Percentiles rank a stretch among this genome's conserved stretches.
Evolutionary conservation across 2,797 vertebrate genomes (phyloP).

Genomic region (Jordanella pulchra): DNA sequence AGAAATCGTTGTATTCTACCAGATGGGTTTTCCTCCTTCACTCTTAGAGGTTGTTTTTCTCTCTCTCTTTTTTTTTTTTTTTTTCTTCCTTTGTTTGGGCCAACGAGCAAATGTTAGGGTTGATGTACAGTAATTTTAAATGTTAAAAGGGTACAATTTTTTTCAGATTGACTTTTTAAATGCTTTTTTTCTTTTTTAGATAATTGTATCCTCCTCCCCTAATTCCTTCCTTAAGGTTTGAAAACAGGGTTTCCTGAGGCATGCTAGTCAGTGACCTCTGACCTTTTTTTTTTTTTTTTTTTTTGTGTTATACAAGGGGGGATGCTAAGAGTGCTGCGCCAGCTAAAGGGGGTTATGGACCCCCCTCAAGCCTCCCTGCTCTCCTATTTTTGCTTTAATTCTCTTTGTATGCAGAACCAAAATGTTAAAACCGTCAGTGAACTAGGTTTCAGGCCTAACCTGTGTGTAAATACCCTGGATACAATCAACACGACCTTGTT

Average conservation of each 20-base stretch:
- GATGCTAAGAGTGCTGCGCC: slow-evolving; percentile 63
- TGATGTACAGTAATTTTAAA: slow-evolving; percentile 78
- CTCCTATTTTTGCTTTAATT: slow-evolving; percentile 78
- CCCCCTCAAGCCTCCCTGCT: slow-evolving; percentile 60
- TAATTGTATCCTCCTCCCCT: slow-evolving; percentile 63
- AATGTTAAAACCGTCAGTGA: slow-evolving; percentile 74
- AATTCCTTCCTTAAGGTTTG: slow-evolving; percentile 71
- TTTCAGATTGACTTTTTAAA: slow-evolving; percentile 67
- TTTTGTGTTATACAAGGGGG: slow-evolving; percentile 62
- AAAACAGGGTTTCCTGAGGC: slow-evolving; percentile 83
- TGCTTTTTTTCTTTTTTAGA: slow-evolving; percentile 47
- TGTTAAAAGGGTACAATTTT: slow-evolving; percentile 77
- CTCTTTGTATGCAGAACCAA: slow-evolving; percentile 85
- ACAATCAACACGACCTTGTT: slow-evolving; percentile 82
- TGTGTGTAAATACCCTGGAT: slow-evolving; percentile 81
- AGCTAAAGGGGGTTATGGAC: slow-evolving; percentile 56
- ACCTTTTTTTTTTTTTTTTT: slow-evolving; percentile 62
- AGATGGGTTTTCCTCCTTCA: slow-evolving; percentile 45
- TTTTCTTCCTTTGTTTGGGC: too few species aligned
- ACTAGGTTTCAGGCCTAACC: slow-evolving; percentile 76
- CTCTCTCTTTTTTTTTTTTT: too few species aligned
- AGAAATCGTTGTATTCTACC: slow-evolving; percentile 54
- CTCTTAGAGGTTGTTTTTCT: slow-evolving; percentile 46
- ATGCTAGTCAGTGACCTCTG: slow-evolving; percentile 76
- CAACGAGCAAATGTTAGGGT: slow-evolving; percentile 68